Base-by-base conservation (phyloP, 2,888 invertebrate species). In the Herminia tarsipennalis region DNA sequence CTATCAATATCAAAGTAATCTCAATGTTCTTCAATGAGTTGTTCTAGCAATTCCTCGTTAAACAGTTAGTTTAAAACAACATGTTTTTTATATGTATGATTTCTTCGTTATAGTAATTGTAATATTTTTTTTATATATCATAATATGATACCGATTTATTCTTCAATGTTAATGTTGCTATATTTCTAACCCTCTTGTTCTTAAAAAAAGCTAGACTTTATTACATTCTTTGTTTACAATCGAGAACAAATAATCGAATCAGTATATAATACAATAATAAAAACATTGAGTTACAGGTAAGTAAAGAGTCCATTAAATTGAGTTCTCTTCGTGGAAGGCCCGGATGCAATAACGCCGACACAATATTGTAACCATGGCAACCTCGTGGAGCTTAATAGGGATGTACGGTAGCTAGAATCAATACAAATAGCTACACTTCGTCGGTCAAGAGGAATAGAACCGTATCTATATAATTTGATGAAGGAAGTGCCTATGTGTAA, bases 331-430 rank as follows among this genome's bases (percentile, higher is more conserved):
- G 22, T 12, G 41, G 38, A 65, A 56, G 33, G 36, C 42, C 52
- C 45, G 52, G 66, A 68, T 52, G 66, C 50, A 65, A 65, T 65
- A 49, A 41, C 33, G 21, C 22, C 21, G 9, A 18, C 6, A 29
- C 40, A 39, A 34, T 48, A 33, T 32, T 14, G 57, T 61, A 22
- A 30, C 57, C 40, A 57, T 65, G 27, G 46, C 10, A 37, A 67
- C 51, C 46, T 59, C 44, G 51, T 55, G 48, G 39, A 49, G 29
- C 28, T 27, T 27, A 37, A 47, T 47, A 53, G 34, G 38, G 42
- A 42, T 57, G 49, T 35, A 25, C 32, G 14, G 17, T 29, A 22
- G 8, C 22, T 32, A 21, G 34, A 45, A 45, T 39, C 29, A 18
- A 34, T 39, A 39, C 16, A 14, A 14, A 17, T 14, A 27, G 36